phyloP scores from a whole-genome alignment of 2,113 vertebrate genomes.

The Pogona vitticeps region DNA sequence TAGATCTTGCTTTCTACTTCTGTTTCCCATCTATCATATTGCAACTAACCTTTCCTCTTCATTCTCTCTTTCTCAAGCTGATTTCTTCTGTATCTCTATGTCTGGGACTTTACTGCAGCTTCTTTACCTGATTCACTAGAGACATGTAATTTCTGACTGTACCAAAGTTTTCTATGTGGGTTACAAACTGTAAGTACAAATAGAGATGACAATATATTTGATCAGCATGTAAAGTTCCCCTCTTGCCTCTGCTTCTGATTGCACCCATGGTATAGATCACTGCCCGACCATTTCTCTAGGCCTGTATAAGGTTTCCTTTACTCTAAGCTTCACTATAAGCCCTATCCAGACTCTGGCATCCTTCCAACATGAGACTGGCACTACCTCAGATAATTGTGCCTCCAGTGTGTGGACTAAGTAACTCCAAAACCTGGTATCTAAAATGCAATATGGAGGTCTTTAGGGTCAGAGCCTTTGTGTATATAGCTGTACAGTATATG shows the following conservation, averaged over 20 bases:
- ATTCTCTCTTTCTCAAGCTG: conserved; percentile 77
- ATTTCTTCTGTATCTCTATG: conserved; percentile 78
- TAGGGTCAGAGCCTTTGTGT: neutral
- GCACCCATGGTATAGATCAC: neutral
- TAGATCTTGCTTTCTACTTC: conserved; percentile 40
- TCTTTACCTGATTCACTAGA: conserved; percentile 79
- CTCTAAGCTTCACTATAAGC: neutral
- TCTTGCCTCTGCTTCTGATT: neutral
- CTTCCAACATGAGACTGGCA: neutral
- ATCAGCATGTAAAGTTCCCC: neutral
- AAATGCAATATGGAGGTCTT: neutral
- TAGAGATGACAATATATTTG: conserved; percentile 55
- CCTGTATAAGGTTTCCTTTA: neutral
- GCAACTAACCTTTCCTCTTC: conserved; percentile 71
- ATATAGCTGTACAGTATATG: neutral
- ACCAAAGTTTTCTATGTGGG: conserved; percentile 77
- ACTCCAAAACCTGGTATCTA: neutral
- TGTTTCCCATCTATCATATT: conserved; percentile 51
- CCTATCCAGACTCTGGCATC: neutral
- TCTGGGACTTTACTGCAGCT: conserved; percentile 80
- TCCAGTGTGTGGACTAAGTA: neutral
- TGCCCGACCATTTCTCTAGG: neutral
- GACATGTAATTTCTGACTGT: conserved; percentile 79
- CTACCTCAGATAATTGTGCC: neutral
- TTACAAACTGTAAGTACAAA: conserved; percentile 80